Base-by-base conservation (phyloP, 2,888 invertebrate genomes). In the Apocheima hispidaria region DNA sequence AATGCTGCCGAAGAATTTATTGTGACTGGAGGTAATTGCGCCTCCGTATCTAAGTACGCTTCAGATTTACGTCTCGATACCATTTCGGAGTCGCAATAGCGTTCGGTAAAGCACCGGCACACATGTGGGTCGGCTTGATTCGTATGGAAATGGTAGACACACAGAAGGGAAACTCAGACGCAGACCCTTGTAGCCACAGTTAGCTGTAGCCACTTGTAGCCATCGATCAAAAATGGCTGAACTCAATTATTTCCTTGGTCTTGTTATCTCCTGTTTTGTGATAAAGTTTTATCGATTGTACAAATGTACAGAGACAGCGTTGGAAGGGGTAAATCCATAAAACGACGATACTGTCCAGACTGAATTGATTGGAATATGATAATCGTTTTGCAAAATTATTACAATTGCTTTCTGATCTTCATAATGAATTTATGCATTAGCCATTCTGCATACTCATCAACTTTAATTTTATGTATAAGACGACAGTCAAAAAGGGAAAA, bases 21-120 rank as follows among this genome's bases (percentile, higher is more conserved):
- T 62, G 56, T 62, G 61, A 43, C 48, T 52, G 56, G 46, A 36
- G 61, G 61, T 62, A 62, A 62, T 62, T 62, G 61, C 56, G 61
- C 46, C 61, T 50, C 56, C 51, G 61, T 61, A 61, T 62, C 61
- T 64, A 59, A 68, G 66, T 70, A 67, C 60, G 60, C 49, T 50
- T 57, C 68, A 68, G 69, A 72, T 72, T 69, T 72, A 69, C 69
- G 70, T 61, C 65, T 62, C 71, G 68, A 69, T 71, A 65, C 56
- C 60, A 63, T 70, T 70, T 61, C 66, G 63, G 60, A 65, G 60
- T 58, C 59, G 64, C 64, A 65, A 68, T 71, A 61, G 66, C 64
- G 60, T 62, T 65, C 66, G 57, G 65, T 64, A 61, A 69, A 69
- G 69, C 69, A 69, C 69, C 61, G 60, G 30, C 61, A 69, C 66